Evolutionary conservation across 2,797 vertebrate genomes (phyloP).

Genomic region (Lithobates sylvaticus): DNA sequence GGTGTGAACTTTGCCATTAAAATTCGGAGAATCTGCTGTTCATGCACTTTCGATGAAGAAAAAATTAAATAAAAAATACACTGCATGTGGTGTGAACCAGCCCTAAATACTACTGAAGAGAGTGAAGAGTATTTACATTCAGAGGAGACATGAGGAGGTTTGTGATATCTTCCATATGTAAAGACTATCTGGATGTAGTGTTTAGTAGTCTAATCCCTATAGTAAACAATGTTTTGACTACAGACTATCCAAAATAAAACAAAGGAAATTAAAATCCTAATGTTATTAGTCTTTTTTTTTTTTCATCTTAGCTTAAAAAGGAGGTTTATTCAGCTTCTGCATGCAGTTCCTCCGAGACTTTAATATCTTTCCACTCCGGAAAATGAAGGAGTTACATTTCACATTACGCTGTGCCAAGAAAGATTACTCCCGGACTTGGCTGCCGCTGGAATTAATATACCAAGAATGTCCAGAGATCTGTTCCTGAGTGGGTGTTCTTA

Average conservation of each 20-base stretch:
- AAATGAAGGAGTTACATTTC: constrained; percentile 30
- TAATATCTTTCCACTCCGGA: constrained; percentile 9
- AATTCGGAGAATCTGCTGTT: no score
- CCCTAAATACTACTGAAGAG: no score
- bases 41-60: no score
- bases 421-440: constrained; percentile 34
- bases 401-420: constrained; percentile 18
- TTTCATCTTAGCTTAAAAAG: neutral
- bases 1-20: no score
- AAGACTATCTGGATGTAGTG: neutral
- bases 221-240: neutral
- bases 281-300: neutral
- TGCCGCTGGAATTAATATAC: constrained; percentile 29
- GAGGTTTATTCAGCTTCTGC: neutral
- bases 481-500: constrained; percentile 48
- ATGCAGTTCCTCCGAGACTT: neutral
- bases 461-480: constrained; percentile 28
- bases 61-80: no score
- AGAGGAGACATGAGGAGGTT: no score
- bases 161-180: neutral
- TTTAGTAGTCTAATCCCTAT: neutral
- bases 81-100: no score
- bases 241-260: neutral
- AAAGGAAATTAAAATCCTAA: neutral
- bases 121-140: no score